Evolutionary conservation across 2,113 vertebrate species (phyloP), one percentile per base, ranked within the genome.

Genomic region (Lontra canadensis): DNA sequence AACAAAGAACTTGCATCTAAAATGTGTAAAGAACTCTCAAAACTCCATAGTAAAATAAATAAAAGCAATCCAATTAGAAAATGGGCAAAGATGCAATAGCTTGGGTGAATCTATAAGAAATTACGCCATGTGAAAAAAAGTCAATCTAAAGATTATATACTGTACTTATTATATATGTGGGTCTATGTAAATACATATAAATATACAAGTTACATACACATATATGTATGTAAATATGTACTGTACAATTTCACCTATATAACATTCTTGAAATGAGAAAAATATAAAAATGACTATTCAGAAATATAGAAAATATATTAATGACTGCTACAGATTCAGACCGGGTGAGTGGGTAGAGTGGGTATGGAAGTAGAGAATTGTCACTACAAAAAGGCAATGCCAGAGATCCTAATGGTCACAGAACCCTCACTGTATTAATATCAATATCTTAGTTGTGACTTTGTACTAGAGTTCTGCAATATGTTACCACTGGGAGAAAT

Each of bases 51-150:
- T n/a, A 57, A 94, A 96, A 49, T 23, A 94, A 92, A 86, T 18
- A 82, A 69, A 84, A 93, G 39, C 34, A 97, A 83, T 89, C 26
- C 67, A 93, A 47, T 90, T 76, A 95, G 44, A 95, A 95, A 92
- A 65, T 17, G 36, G 34, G 21, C 18, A 89, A 85, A 88, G 39
- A 57, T 0, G 4, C 17, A 90, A 44, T 15, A 95, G 25, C 61
- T 92, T 86, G 31, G 80, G 74, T 92, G 55, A 92, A 93, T 97
- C 47, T 96, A 26, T 25, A 87, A 23, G 4, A 79, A 94, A 92
- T 96, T 81, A 85, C 57, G 0, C 3, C 44, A 11, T 87, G 39
- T 52, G 17, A 25, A 63, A 69, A 71, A 94, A 84, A 18, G 26
- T 4, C 1, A 73, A 74, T 57, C 42, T 39, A 31, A 84, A 55